Evolutionary conservation across 2,113 vertebrate species (phyloP), one percentile per base, ranked within the genome.

Genomic region (Syrrhaptes paradoxus): DNA sequence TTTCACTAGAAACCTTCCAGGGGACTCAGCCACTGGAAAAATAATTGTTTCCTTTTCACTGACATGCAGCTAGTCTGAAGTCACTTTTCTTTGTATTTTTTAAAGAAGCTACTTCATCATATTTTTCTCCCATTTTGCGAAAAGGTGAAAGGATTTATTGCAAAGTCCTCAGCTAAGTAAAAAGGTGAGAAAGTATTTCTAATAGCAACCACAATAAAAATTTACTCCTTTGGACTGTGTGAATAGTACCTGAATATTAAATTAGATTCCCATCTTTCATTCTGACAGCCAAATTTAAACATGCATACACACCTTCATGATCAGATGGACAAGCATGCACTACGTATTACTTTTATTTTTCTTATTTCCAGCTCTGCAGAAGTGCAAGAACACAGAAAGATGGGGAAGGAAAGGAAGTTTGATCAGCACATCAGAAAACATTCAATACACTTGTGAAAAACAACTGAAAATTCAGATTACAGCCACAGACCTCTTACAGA

Each of bases 121-220:
- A 86, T 70, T 84, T 28, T 90, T 93, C 58, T 90, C 32, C 6
- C 1, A 9, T 49, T 80, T 86, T 84, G 51, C 51, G 24, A 87
- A 68, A 92, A 91, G 45, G 67, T 12, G 68, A 94, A 86, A 84
- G 57, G 51, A 93, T 92, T 90, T 92, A 84, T 89, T 84, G 26
- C 36, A 48, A 81, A 85, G 32, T 71, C 65, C 34, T 81, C 59
- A 73, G 25, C 61, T 59, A 85, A 89, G 34, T 29, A 78, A 21
- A 88, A 90, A 80, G 9, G 19, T 83, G 54, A 83, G 51, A 83
- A 15, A 79, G 4, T 61, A 55, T 74, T 83, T 80, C 61, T 72
- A 78, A 55, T 15, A 81, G 22, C n/a, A 91, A 41, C 24, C 51
- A 65, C 28, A 84, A 77, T 72, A 85, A 78, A 91, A 94, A 46